These are phyloP conservation scores for Forbesichthys agassizii DNA, from an alignment of 2,113 vertebrate species.

Conservation along the genomic window DNA sequence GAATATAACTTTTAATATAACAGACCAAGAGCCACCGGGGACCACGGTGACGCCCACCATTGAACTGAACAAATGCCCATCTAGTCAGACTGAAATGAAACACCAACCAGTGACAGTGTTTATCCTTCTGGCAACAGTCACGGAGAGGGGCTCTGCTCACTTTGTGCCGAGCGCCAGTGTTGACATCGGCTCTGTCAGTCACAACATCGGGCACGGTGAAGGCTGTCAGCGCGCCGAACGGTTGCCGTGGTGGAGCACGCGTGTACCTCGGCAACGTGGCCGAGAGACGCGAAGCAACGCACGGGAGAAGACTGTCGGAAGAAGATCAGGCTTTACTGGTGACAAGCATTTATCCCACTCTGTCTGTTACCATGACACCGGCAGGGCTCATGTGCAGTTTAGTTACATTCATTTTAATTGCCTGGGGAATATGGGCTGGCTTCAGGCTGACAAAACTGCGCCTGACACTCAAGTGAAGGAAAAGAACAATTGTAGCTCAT, in stretches of 20 bases:
- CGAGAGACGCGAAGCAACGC: conserved; percentile 39
- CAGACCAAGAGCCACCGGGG: conserved; percentile 20
- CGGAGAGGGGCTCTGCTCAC: conserved; percentile 40
- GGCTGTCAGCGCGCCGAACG: conserved; percentile 43
- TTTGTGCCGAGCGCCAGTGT: conserved; percentile 41
- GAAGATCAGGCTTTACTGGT: conserved; percentile 23
- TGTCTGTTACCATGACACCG: conserved; percentile 38
- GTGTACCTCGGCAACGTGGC: conserved; percentile 43
- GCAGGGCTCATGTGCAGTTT: background rate
- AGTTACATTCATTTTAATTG: conserved; percentile 2
- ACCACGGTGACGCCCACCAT: conserved; percentile 23
- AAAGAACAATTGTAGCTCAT: no score
- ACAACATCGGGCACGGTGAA: conserved; percentile 53
- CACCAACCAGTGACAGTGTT: conserved; percentile 48
- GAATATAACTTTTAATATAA: conserved; percentile 19
- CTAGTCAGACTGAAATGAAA: conserved; percentile 35
- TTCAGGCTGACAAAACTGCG: background rate
- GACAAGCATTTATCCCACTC: conserved; percentile 20
- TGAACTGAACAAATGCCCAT: conserved; percentile 39
- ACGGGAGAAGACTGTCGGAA: conserved; percentile 41
- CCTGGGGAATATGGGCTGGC: background rate
- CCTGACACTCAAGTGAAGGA: background rate
- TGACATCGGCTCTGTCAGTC: conserved; percentile 55
- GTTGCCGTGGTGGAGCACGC: conserved; percentile 37
- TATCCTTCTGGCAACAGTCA: conserved; percentile 54